Evolutionary conservation across 1,140 invertebrate genomes (phyloP).

Genomic region (Periplaneta americana): DNA sequence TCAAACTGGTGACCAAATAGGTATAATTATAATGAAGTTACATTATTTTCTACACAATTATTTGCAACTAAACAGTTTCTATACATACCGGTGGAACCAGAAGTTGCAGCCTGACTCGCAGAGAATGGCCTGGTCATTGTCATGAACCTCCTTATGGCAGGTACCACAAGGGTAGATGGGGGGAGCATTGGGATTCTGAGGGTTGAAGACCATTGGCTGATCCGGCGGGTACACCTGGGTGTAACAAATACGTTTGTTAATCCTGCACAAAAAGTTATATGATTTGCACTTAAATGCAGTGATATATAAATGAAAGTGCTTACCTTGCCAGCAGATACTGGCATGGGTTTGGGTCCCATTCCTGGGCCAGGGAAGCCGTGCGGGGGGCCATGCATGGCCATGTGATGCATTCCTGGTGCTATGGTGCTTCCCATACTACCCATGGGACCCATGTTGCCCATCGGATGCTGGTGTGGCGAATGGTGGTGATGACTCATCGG

Average conservation of each 20-base stretch:
- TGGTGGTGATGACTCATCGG: slow-evolving; percentile 23
- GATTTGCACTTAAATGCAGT: neutral
- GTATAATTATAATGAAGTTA: no score
- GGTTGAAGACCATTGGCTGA: slow-evolving; percentile 97
- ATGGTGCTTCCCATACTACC: slow-evolving; percentile 22
- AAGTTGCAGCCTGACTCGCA: slow-evolving; percentile 99
- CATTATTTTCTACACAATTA: no score
- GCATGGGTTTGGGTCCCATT: slow-evolving; percentile 60
- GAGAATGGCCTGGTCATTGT: slow-evolving; percentile 96
- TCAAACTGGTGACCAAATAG: no score
- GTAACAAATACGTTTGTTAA: slow-evolving; percentile 20
- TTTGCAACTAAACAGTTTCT: no score
- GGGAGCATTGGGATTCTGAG: slow-evolving; percentile 95
- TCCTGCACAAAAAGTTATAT: neutral
- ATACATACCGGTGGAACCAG: slow-evolving; percentile 89
- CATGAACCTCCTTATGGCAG: slow-evolving; percentile 97
- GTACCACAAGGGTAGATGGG: slow-evolving; percentile 95
- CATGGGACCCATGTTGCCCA: slow-evolving; percentile 25
- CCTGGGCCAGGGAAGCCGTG: slow-evolving; percentile 29
- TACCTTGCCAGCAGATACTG: slow-evolving; percentile 84
- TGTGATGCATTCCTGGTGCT: slow-evolving; percentile 29
- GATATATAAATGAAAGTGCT: slow-evolving; percentile 4
- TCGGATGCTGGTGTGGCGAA: slow-evolving; percentile 20
- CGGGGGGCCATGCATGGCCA: slow-evolving; percentile 41
- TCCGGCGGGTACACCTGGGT: slow-evolving; percentile 84